These are phyloP conservation scores for Helicoverpa zea DNA, from an alignment of 1,140 invertebrate genomes.

Conservation along the genomic window DNA sequence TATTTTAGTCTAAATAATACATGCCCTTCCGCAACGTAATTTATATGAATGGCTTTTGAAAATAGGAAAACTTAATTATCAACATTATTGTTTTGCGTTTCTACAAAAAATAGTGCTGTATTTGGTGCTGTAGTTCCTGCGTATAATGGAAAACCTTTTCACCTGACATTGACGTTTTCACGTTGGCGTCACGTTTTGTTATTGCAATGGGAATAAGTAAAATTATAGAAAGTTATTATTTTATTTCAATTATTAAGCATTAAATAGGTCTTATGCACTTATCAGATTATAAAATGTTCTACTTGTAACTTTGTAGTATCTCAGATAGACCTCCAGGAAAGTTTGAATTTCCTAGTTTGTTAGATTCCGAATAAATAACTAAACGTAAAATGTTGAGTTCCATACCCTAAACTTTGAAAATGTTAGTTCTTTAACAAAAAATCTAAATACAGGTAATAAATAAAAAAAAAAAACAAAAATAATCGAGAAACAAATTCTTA, in stretches of 20 bases:
- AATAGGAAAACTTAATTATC: too few species aligned
- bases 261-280: too few species aligned
- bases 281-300: too few species aligned
- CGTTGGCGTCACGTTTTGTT: slow-evolving; percentile 22
- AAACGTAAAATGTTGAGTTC: not conserved
- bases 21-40: not conserved
- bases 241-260: too few species aligned
- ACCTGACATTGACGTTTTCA: slow-evolving; percentile 17
- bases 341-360: not conserved
- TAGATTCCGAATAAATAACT: not conserved
- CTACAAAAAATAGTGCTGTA: not conserved
- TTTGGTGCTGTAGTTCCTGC: not conserved
- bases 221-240: too few species aligned
- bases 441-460: too few species aligned
- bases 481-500: too few species aligned
- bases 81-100: not conserved
- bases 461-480: too few species aligned
- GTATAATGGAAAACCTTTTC: not conserved
- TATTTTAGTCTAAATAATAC: not conserved
- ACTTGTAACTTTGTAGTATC: too few species aligned
- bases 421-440: not conserved
- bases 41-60: too few species aligned
- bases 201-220: not conserved
- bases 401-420: not conserved
- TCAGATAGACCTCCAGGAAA: too few species aligned